phyloP scores from a whole-genome alignment of 2,113 vertebrate species.

The Panurus biarmicus region DNA sequence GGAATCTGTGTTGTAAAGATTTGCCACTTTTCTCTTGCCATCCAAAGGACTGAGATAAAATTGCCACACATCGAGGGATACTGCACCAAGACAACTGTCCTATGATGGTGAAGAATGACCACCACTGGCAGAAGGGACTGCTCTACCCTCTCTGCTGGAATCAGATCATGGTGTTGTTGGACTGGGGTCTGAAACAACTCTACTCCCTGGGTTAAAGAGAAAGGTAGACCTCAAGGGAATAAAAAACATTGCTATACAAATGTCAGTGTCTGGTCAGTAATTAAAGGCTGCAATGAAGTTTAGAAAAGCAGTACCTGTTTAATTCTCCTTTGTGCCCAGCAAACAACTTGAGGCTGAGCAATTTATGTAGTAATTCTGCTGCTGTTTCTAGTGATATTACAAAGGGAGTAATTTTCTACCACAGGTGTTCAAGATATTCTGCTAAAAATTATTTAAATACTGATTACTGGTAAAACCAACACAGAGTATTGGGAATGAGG shows the following conservation, averaged over 20 bases:
- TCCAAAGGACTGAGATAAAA: background rate
- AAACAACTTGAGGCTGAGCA: background rate
- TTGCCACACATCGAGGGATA: background rate
- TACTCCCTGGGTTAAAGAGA: background rate
- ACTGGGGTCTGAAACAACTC: background rate
- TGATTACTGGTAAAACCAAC: background rate
- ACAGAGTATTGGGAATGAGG: background rate
- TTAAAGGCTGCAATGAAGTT: background rate
- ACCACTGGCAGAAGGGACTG: background rate
- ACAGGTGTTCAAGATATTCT: background rate
- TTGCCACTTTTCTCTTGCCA: background rate
- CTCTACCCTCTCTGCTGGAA: background rate
- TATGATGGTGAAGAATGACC: background rate
- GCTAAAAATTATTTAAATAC: background rate
- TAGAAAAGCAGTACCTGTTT: background rate
- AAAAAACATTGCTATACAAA: background rate
- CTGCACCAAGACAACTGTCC: background rate
- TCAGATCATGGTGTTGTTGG: background rate
- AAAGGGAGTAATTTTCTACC: background rate
- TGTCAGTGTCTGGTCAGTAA: background rate
- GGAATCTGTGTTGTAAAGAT: background rate
- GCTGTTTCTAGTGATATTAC: background rate
- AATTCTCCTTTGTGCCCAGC: background rate
- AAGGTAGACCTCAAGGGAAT: background rate
- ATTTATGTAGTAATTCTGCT: background rate